Conservation (phyloP, 2,888 invertebrate species). For the Orthonychiurus folsomi region DNA sequence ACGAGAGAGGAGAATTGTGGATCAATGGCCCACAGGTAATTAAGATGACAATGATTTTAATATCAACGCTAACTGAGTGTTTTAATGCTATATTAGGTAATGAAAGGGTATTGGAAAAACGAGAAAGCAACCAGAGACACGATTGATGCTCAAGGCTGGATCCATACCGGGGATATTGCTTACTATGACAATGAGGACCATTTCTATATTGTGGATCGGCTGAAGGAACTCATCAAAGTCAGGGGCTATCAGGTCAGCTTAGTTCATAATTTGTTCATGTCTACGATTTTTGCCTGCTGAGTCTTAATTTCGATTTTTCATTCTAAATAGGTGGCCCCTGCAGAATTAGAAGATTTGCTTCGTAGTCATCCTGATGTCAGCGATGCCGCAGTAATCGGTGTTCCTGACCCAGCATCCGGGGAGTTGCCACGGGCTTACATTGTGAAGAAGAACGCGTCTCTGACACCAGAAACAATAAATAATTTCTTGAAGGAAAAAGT, state of each 20-base stretch:
- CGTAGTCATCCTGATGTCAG: conserved; percentile 61
- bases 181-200: conserved; percentile 28
- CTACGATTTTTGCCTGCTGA: background rate
- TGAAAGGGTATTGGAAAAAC: conserved; percentile 72
- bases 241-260: conserved; percentile 55
- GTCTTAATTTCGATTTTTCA: background rate
- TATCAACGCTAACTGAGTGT: background rate
- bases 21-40: conserved; percentile 65
- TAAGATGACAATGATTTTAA: conserved; percentile 51
- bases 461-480: conserved; percentile 52
- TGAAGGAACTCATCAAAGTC: conserved; percentile 74
- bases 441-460: conserved; percentile 48
- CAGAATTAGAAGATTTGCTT: conserved; percentile 69
- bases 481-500: conserved; percentile 58
- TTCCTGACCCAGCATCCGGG: conserved; percentile 58
- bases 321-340: conserved; percentile 64
- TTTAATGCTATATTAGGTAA: conserved; percentile 42
- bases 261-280: background rate
- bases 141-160: conserved; percentile 66
- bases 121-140: conserved; percentile 63
- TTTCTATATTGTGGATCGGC: conserved; percentile 41
- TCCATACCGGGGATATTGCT: conserved; percentile 55
- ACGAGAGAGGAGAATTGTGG: conserved; percentile 63
- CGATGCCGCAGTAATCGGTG: conserved; percentile 75
- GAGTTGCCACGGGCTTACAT: conserved; percentile 70